Percentiles rank a stretch among this genome's conserved stretches.
phyloP scores from a whole-genome alignment of 2,888 invertebrate species.

The Limnephilus auricula region DNA sequence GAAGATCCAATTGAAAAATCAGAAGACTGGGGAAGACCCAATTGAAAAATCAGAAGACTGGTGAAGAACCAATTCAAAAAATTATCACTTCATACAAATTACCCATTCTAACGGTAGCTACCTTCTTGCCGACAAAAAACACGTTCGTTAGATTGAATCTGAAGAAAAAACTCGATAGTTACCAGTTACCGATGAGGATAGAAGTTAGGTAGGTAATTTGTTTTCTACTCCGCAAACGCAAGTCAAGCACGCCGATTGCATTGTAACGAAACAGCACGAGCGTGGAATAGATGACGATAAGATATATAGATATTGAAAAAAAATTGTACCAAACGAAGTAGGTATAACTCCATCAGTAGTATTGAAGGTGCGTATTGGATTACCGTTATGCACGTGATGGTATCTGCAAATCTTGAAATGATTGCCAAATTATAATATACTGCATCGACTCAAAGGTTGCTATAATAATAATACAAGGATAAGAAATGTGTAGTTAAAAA shows the following conservation, averaged over 20 bases:
- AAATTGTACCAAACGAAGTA: not conserved
- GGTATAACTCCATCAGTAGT: not conserved
- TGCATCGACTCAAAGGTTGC: no score
- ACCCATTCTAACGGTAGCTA: not conserved
- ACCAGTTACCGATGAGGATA: not conserved
- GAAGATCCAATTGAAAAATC: no score
- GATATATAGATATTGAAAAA: not conserved
- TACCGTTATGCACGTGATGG: not conserved
- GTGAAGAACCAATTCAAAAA: not conserved
- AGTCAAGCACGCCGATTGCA: not conserved
- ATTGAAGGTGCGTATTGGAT: not conserved
- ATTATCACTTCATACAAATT: not conserved
- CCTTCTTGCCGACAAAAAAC: not conserved
- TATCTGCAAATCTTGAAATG: not conserved
- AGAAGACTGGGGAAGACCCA: not conserved
- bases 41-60: no score
- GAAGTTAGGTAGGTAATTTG: not conserved
- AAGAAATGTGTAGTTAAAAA: not conserved
- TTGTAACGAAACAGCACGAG: constrained; percentile 18
- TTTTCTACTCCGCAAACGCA: not conserved
- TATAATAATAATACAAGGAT: no score
- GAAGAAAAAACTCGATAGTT: not conserved
- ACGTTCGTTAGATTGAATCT: not conserved
- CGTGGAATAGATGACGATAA: constrained; percentile 13
- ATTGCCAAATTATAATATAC: not conserved